Evolutionary conservation across 2,888 invertebrate species (phyloP).

Genomic region (Sceliomorpha sp.): DNA sequence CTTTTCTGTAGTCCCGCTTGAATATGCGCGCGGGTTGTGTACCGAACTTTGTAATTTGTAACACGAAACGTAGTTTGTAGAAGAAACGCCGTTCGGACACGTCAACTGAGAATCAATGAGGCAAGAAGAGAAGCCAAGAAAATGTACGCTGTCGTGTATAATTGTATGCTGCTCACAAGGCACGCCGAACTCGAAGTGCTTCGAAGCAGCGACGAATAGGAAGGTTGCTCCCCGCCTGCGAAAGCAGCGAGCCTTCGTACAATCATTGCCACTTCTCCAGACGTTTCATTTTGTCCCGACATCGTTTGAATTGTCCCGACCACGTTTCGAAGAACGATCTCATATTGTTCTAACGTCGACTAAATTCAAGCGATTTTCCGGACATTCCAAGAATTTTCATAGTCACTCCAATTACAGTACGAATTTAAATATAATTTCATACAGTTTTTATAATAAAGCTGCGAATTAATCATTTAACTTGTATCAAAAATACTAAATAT

Average conservation of each 20-base stretch:
- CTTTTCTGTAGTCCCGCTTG: constrained; percentile 11
- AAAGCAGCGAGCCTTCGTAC: constrained; percentile 33
- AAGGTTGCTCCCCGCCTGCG: constrained; percentile 32
- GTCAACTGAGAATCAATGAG: constrained; percentile 57
- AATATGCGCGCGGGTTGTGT: constrained; percentile 18
- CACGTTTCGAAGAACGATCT: constrained; percentile 2
- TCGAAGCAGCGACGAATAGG: constrained; percentile 26
- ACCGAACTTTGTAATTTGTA: constrained; percentile 64
- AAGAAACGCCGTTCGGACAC: constrained; percentile 58
- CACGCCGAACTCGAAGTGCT: constrained; percentile 34
- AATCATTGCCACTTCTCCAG: constrained; percentile 37
- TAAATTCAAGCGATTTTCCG: no score
- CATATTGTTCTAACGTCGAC: not conserved
- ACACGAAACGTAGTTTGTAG: constrained; percentile 55
- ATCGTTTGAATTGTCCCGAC: constrained; percentile 20
- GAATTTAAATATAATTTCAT: no score
- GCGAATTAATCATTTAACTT: no score
- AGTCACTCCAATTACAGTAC: no score
- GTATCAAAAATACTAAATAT: no score
- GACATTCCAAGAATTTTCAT: no score
- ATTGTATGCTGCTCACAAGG: constrained; percentile 53
- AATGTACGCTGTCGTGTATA: constrained; percentile 43
- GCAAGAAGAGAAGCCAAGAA: constrained; percentile 39
- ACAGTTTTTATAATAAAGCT: no score
- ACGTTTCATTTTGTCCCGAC: constrained; percentile 28